phyloP scores from a whole-genome alignment of 2,797 vertebrate genomes.

The Acomys russatus region DNA sequence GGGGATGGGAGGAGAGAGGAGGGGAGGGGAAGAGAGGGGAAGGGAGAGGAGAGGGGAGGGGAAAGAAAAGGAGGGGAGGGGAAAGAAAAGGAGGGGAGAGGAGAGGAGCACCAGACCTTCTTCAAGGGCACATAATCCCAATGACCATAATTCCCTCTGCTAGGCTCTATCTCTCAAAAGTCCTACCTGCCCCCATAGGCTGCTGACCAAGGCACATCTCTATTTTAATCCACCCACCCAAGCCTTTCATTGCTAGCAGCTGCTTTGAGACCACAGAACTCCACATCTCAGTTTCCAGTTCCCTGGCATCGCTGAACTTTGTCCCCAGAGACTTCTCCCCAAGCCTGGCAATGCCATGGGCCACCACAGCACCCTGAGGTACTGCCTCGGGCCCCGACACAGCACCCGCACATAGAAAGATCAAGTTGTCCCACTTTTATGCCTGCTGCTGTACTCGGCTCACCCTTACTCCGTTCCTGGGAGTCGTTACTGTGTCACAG shows the following conservation, averaged over 20 bases:
- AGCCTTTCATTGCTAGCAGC: not conserved
- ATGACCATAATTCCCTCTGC: not conserved
- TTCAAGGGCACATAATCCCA: not conserved
- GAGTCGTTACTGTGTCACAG: constrained; percentile 78
- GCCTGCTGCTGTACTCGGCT: not conserved
- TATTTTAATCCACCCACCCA: not conserved
- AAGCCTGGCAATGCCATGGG: not conserved
- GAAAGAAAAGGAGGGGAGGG: fast-evolving
- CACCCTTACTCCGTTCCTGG: constrained; percentile 70
- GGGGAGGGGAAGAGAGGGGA: no score
- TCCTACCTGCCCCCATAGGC: not conserved
- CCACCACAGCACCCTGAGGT: fast-evolving
- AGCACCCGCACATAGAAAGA: fast-evolving
- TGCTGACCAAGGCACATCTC: not conserved
- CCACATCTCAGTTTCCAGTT: not conserved
- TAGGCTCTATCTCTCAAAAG: not conserved
- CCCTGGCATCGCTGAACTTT: not conserved
- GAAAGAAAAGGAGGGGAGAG: not conserved
- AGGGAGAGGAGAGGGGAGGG: no score
- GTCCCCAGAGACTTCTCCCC: not conserved
- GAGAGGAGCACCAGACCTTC: no score
- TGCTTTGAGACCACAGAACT: not conserved
- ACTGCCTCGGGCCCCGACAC: fast-evolving
- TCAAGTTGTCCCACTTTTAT: not conserved
- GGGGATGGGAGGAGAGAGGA: no score